Conservation (phyloP, 2,888 invertebrate species). For the Calameuta filiformis region DNA sequence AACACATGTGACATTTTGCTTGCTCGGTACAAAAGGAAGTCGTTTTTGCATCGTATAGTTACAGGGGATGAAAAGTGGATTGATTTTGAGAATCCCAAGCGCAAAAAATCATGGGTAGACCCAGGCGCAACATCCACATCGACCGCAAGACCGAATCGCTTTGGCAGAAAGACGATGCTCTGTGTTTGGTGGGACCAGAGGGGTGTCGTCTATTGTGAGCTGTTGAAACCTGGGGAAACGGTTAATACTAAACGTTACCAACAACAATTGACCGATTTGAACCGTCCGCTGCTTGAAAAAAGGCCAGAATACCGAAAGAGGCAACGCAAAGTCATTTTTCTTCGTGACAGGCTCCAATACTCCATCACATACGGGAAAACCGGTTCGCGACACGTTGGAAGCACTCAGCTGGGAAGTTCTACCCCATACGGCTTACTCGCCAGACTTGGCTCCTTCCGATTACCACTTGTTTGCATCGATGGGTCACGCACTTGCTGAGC, state of each 20-base stretch:
- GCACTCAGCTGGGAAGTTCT: not conserved
- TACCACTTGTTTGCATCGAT: not conserved
- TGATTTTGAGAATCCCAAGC: not conserved
- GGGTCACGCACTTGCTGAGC: not conserved
- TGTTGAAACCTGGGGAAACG: slow-evolving; percentile 19
- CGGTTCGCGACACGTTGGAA: too few relatives aligned
- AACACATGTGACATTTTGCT: slow-evolving; percentile 2
- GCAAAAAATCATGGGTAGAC: not conserved
- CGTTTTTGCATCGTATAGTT: not conserved
- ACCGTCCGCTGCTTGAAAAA: slow-evolving; percentile 11
- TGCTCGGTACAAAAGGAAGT: not conserved
- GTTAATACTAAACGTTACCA: not conserved
- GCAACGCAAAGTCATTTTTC: slow-evolving; percentile 15
- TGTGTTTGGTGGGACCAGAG: slow-evolving; percentile 31
- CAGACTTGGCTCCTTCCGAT: not conserved
- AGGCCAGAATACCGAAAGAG: not conserved
- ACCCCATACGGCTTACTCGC: not conserved
- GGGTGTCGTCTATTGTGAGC: slow-evolving; percentile 23
- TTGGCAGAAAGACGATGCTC: slow-evolving; percentile 14
- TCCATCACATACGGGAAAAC: not conserved
- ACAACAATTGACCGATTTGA: slow-evolving; percentile 18
- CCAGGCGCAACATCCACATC: not conserved
- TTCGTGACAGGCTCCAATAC: slow-evolving; percentile 23
- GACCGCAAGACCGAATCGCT: not conserved
- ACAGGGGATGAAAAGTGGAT: not conserved